Evolutionary conservation across 2,113 vertebrate genomes (phyloP), one percentile per base, ranked within the genome.

Genomic region (Colius striatus): DNA sequence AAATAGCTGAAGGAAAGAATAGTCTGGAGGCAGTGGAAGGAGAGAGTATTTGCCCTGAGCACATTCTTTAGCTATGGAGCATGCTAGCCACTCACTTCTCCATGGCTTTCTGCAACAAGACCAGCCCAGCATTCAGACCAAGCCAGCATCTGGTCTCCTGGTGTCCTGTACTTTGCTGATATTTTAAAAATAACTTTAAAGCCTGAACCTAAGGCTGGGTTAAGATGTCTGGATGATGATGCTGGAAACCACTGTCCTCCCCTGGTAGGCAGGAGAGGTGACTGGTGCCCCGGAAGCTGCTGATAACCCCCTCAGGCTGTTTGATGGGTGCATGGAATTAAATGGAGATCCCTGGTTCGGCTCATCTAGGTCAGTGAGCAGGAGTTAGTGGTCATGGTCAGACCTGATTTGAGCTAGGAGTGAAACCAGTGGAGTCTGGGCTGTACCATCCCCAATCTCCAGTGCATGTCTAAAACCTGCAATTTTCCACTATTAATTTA

Each of bases 121-220:
- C 30, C 25, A 51, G 36, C 34, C 36, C 16, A 3, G 25, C 36
- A 81, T 78, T 53, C 61, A 65, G 71, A 45, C 38, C 0, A 0
- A 62, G 32, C 38, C 0, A 0, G 22, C 48, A 48, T 53, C 74
- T 43, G 70, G 30, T 45, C 45, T 48, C 68, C 68, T 54, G 77
- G 90, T 50, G 25, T 70, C 36, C n/a, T 4, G 0, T 22, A 43
- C 60, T 80, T 81, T 84, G 72, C 13, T 86, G 72, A 7, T 53
- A n/a, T 36, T 90, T 70, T 81, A 32, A 81, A 92, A 88, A 70
- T 34, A 68, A 25, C 47, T 57, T 36, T 10, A 20, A 76, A 57
- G 29, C 13, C 15, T 0, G 0, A 25, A 16, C 83, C 54, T 57
- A 30, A 6, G 0, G 0, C 25, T 4, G 12, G 45, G 15, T 29